Evolutionary conservation across 1,140 invertebrate species (phyloP).

Genomic region (Laupala kohalensis): DNA sequence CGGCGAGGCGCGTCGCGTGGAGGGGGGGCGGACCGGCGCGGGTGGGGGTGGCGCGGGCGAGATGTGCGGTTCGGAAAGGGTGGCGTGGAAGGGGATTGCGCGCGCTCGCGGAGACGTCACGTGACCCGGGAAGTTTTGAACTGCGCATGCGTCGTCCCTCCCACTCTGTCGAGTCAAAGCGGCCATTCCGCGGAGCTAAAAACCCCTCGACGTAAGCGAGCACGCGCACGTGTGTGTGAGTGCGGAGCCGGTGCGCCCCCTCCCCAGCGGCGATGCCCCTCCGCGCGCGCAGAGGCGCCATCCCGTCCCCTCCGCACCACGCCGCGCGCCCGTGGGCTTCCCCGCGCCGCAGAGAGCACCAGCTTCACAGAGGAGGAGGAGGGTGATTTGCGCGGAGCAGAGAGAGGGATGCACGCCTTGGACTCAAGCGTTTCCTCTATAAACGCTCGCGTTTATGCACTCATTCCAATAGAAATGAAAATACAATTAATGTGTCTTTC

Average conservation of each 20-base stretch:
- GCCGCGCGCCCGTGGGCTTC: not conserved
- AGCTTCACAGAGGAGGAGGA: not conserved
- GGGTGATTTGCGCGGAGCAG: not conserved
- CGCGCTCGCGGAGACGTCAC: slow-evolving; percentile 6
- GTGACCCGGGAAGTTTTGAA: not conserved
- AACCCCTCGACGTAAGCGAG: slow-evolving; percentile 2
- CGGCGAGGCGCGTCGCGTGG: not conserved
- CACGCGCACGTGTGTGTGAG: not conserved
- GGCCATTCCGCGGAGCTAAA: slow-evolving; percentile 11
- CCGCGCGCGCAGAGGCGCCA: not conserved
- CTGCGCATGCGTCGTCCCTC: slow-evolving; percentile 13
- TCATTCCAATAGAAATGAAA: no score
- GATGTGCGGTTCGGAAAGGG: not conserved
- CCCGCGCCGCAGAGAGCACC: not conserved
- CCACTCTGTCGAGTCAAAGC: slow-evolving; percentile 4
- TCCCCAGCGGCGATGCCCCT: not conserved
- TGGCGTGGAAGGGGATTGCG: not conserved
- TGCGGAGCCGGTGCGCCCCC: not conserved
- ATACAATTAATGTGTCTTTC: no score
- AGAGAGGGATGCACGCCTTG: not conserved
- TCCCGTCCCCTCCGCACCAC: not conserved
- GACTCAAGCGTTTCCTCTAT: no score
- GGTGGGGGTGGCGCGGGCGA: not conserved
- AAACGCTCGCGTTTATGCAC: no score
- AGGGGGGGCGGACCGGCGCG: not conserved